Evolutionary conservation across 2,888 invertebrate genomes (phyloP).

Genomic region (Cactoblastis cactorum): DNA sequence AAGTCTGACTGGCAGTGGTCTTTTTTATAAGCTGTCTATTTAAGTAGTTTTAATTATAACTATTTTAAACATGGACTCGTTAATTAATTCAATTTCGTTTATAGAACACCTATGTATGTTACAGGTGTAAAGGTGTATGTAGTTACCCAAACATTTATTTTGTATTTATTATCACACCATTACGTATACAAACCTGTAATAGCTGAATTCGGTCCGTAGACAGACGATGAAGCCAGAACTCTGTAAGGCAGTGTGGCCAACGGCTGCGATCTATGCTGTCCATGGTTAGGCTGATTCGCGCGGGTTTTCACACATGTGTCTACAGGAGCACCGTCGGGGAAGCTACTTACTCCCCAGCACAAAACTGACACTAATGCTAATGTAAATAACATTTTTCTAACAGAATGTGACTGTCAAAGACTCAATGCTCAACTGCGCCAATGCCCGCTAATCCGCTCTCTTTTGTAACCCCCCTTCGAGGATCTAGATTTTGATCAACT

Average conservation of each 20-base stretch:
- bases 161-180: no score
- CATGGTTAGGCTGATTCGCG: conserved; percentile 88
- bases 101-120: background rate
- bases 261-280: conserved; percentile 84
- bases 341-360: conserved; percentile 68
- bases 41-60: no score
- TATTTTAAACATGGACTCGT: no score
- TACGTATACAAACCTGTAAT: conserved; percentile 81
- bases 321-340: conserved; percentile 90
- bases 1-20: no score
- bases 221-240: conserved; percentile 81
- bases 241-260: conserved; percentile 82
- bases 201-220: conserved; percentile 83
- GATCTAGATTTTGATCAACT: conserved; percentile 63
- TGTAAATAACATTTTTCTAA: conserved; percentile 43
- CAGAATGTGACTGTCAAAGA: conserved; percentile 36
- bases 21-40: no score
- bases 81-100: no score
- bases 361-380: conserved; percentile 46
- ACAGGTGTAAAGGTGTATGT: no score
- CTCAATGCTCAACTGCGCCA: conserved; percentile 53
- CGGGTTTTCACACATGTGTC: conserved; percentile 88
- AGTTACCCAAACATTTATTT: no score
- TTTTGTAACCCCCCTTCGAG: conserved; percentile 68
- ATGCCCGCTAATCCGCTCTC: conserved; percentile 48